Conservation (phyloP, 2,888 invertebrate genomes). For the Thymelicus lineola region DNA sequence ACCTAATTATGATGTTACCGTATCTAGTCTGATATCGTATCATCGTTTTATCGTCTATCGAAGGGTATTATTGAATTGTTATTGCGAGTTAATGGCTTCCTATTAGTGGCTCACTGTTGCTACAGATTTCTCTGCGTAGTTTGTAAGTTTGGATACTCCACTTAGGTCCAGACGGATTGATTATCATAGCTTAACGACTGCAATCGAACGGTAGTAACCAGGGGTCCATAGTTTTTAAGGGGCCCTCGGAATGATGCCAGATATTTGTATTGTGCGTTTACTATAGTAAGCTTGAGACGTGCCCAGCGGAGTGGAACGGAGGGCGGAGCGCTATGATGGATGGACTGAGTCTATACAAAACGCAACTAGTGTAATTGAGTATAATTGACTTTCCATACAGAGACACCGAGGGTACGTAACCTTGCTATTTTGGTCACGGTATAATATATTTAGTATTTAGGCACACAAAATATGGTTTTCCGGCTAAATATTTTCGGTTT, state of each 20-base stretch:
- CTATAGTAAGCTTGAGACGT: neutral
- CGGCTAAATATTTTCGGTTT: no score
- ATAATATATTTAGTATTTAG: neutral
- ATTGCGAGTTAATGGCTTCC: slow-evolving; percentile 10
- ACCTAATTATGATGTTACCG: slow-evolving; percentile 34
- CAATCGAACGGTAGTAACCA: no score
- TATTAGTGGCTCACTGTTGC: neutral
- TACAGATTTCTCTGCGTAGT: neutral
- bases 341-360: slow-evolving; percentile 73
- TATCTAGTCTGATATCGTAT: slow-evolving; percentile 27
- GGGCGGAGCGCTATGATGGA: slow-evolving; percentile 76
- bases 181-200: no score
- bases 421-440: slow-evolving; percentile 39
- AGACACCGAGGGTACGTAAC: slow-evolving; percentile 54
- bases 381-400: slow-evolving; percentile 70
- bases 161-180: no score
- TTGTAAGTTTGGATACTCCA: no score
- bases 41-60: slow-evolving; percentile 24
- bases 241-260: neutral
- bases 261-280: neutral
- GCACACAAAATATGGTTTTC: neutral
- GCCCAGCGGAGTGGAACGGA: slow-evolving; percentile 47
- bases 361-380: slow-evolving; percentile 57
- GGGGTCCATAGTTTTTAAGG: no score
- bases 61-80: slow-evolving; percentile 24